Percentiles rank a stretch among this genome's conserved stretches.
These are phyloP conservation scores for Poeciliopsis gracilis DNA, from an alignment of 2,797 vertebrate genomes.

Conservation along the genomic window DNA sequence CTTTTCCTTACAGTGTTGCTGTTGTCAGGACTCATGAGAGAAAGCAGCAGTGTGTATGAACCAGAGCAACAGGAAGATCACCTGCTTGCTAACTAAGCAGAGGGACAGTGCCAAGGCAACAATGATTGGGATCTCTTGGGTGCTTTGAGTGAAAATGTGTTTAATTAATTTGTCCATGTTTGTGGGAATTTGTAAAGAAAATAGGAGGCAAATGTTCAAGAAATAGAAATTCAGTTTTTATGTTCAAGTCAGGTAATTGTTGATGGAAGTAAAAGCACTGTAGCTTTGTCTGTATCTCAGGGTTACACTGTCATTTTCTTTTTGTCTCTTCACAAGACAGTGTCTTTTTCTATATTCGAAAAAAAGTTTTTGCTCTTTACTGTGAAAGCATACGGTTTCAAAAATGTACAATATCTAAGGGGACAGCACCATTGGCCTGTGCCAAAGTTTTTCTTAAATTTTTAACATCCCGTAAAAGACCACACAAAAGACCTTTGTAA, in stretches of 20 bases:
- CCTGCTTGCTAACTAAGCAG: neutral
- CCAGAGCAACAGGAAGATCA: conserved; percentile 2
- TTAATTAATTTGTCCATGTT: neutral
- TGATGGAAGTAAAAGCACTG: neutral
- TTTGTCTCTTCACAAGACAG: neutral
- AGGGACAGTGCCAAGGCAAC: neutral
- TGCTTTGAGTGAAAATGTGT: no score
- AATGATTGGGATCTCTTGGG: neutral
- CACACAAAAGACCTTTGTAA: neutral
- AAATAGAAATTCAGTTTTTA: neutral
- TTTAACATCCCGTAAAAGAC: neutral
- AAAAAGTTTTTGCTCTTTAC: neutral
- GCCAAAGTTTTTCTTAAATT: neutral
- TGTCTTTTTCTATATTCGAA: neutral
- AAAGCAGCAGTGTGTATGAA: neutral
- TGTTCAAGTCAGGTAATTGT: neutral
- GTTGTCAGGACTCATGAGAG: neutral
- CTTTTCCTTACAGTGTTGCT: neutral
- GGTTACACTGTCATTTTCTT: neutral
- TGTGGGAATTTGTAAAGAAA: neutral
- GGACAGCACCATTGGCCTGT: neutral
- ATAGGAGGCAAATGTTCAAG: neutral
- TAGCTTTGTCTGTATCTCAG: neutral
- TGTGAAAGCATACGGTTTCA: neutral
- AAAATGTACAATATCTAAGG: neutral